Evolutionary conservation across 2,113 vertebrate genomes (phyloP).

Genomic region (Laterallus jamaicensis): DNA sequence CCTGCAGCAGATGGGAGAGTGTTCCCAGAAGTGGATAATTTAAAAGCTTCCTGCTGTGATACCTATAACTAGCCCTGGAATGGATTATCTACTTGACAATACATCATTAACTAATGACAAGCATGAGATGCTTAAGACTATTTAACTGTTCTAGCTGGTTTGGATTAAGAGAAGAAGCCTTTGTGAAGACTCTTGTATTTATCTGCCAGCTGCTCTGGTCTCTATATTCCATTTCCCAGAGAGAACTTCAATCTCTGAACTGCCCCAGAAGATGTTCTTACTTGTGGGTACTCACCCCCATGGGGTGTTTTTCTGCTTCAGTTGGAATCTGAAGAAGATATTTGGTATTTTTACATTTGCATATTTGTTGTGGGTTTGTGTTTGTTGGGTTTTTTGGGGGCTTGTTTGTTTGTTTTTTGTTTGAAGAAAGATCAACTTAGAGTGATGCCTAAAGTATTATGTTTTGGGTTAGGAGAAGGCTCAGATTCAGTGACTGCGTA

Average conservation of each 20-base stretch:
- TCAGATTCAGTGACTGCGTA: not conserved
- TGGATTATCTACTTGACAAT: not conserved
- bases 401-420: not conserved
- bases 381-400: not conserved
- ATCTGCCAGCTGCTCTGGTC: not conserved
- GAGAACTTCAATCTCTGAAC: not conserved
- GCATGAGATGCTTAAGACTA: not conserved
- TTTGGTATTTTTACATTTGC: not conserved
- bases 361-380: no score
- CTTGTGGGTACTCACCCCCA: not conserved
- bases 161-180: not conserved
- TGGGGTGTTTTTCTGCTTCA: not conserved
- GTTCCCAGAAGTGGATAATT: not conserved
- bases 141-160: not conserved
- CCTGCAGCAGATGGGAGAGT: fast-evolving
- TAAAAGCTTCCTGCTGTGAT: not conserved
- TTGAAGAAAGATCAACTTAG: not conserved
- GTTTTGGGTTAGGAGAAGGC: not conserved
- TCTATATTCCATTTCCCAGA: not conserved
- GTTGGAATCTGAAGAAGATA: not conserved
- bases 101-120: not conserved
- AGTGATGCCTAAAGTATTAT: not conserved
- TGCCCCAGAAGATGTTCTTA: not conserved
- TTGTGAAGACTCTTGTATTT: not conserved
- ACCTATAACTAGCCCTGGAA: not conserved